These are phyloP conservation scores for Eurytoma adleriae DNA, from an alignment of 2,888 invertebrate species.

Conservation along the genomic window DNA sequence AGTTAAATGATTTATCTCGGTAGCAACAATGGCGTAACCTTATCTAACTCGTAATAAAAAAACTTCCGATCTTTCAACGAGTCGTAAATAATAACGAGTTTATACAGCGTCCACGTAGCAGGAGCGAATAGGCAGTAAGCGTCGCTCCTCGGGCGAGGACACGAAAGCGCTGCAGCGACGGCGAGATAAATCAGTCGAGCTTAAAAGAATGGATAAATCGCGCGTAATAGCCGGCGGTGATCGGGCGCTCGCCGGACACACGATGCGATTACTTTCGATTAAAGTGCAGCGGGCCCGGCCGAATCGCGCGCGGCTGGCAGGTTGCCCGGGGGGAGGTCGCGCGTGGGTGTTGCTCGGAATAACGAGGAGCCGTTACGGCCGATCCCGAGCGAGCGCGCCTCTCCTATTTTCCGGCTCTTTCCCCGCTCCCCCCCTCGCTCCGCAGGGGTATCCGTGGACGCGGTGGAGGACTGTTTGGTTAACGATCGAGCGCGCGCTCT, in stretches of 20 bases:
- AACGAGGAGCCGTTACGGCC: constrained; percentile 63
- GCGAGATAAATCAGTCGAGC: constrained; percentile 50
- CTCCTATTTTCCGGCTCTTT: not conserved
- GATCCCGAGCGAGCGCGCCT: not conserved
- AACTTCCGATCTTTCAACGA: constrained; percentile 19
- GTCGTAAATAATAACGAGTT: constrained; percentile 53
- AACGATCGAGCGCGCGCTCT: constrained; percentile 36
- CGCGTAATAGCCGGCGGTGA: constrained; percentile 41
- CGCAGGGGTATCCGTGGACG: not conserved
- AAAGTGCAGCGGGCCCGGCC: constrained; percentile 56
- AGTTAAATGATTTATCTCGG: too few species aligned
- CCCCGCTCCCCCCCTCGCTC: not conserved
- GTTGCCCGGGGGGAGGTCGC: constrained; percentile 67
- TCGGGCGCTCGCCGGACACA: constrained; percentile 43
- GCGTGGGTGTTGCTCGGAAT: constrained; percentile 58
- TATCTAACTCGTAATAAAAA: not conserved
- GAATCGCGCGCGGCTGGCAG: constrained; percentile 58
- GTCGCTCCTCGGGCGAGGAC: not conserved
- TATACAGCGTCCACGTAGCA: constrained; percentile 8
- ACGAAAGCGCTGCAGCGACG: constrained; percentile 26
- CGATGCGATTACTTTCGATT: constrained; percentile 63
- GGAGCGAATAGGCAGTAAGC: too few species aligned
- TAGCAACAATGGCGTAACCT: too few species aligned
- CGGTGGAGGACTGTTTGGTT: constrained; percentile 36
- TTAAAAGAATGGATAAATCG: constrained; percentile 48